Evolutionary conservation across 2,888 invertebrate species (phyloP).

Genomic region (Paralinhomoeus sp.): DNA sequence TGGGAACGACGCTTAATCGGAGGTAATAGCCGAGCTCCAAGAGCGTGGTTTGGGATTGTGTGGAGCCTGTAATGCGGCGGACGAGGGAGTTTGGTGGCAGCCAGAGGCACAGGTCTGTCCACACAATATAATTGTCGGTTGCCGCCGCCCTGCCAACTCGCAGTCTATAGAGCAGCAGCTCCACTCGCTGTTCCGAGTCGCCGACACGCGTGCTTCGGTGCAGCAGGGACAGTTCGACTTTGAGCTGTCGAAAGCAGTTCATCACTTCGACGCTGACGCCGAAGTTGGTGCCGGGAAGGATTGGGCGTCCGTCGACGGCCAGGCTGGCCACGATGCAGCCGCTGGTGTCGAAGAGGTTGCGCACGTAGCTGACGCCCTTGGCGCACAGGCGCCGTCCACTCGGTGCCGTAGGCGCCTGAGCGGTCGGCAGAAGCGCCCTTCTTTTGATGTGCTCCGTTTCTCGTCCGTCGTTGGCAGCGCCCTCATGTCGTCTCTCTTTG

Average conservation of each 20-base stretch:
- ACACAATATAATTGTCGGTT: conserved; percentile 2
- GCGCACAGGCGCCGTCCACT: neutral
- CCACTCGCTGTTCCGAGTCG: neutral
- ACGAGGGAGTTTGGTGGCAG: conserved; percentile 2
- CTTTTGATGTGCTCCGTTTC: conserved; percentile 3
- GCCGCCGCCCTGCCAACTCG: neutral
- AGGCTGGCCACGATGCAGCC: conserved; percentile 6
- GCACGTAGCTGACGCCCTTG: conserved; percentile 3
- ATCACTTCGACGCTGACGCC: conserved; percentile 6
- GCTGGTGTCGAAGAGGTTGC: conserved; percentile 6
- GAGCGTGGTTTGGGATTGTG: neutral
- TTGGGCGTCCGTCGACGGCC: neutral
- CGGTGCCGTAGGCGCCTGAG: neutral
- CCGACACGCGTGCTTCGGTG: neutral
- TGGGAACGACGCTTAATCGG: neutral
- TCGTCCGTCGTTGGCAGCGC: neutral
- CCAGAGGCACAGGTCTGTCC: conserved; percentile 4
- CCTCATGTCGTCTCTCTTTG: no score
- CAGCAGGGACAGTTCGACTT: conserved; percentile 3
- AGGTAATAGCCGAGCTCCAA: neutral
- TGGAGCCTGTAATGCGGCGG: neutral
- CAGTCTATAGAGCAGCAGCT: neutral
- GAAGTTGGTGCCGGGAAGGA: conserved; percentile 1
- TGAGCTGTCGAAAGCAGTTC: conserved; percentile 7
- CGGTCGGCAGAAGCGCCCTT: neutral